These are phyloP conservation scores for Condylura cristata DNA, from an alignment of 2,113 vertebrate species.

Conservation along the genomic window DNA sequence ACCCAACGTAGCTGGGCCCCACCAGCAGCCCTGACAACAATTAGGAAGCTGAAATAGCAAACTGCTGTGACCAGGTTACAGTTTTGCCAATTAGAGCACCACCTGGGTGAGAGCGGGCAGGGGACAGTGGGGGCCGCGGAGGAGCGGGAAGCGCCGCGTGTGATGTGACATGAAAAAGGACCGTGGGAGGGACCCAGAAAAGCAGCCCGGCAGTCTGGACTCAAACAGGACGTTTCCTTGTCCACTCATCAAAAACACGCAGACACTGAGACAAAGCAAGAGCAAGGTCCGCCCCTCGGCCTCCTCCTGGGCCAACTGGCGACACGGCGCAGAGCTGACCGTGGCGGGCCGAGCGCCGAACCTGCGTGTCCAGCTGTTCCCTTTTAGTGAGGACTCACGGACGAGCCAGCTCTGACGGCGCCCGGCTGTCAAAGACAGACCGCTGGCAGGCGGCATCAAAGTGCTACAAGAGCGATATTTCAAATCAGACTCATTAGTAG, in stretches of 20 bases:
- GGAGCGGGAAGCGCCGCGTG: slow-evolving; percentile 51
- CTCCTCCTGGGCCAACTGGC: slow-evolving; percentile 25
- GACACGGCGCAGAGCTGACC: background rate
- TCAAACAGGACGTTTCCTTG: slow-evolving; percentile 67
- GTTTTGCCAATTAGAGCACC: slow-evolving; percentile 79
- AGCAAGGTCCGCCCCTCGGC: background rate
- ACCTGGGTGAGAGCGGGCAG: slow-evolving; percentile 40
- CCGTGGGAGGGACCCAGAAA: slow-evolving; percentile 37
- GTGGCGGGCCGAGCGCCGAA: background rate
- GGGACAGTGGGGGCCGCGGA: slow-evolving; percentile 56
- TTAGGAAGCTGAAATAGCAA: slow-evolving; percentile 61
- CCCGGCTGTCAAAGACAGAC: slow-evolving; percentile 59
- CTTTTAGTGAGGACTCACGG: slow-evolving; percentile 50
- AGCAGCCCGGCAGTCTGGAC: slow-evolving; percentile 50
- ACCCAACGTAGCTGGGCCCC: slow-evolving; percentile 39
- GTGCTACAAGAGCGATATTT: background rate
- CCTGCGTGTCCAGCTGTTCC: slow-evolving; percentile 54
- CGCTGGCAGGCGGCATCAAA: slow-evolving; percentile 39
- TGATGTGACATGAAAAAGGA: slow-evolving; percentile 63
- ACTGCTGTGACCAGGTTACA: slow-evolving; percentile 64
- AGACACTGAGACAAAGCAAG: slow-evolving; percentile 51
- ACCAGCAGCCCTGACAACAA: slow-evolving; percentile 69
- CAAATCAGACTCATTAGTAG: slow-evolving; percentile 58
- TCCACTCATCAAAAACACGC: slow-evolving; percentile 56
- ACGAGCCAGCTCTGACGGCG: slow-evolving; percentile 31